Conservation (phyloP, 2,888 invertebrate genomes). For the Thera britannica region DNA sequence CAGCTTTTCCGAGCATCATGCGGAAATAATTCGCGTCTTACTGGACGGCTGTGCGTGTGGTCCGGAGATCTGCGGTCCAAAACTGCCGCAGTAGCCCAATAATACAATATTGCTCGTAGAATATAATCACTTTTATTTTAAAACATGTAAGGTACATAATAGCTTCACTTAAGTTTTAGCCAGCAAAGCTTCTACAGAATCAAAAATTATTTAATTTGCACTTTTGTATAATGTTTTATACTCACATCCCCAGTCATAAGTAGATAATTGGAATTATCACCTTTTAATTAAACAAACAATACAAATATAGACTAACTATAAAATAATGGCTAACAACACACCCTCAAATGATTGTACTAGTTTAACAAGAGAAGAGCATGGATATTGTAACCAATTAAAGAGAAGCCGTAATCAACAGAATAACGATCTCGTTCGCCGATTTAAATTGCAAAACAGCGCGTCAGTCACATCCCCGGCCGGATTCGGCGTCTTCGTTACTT, state of each 20-base stretch:
- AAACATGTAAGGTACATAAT: too few species aligned
- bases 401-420: constrained; percentile 57
- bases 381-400: constrained; percentile 58
- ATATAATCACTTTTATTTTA: too few species aligned
- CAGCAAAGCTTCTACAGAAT: too few species aligned
- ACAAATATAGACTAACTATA: too few species aligned
- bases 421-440: constrained; percentile 65
- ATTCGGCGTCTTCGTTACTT: constrained; percentile 51
- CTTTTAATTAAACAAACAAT: too few species aligned
- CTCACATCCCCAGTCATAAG: background rate
- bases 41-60: constrained; percentile 13
- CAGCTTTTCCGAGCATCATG: constrained; percentile 28
- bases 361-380: background rate
- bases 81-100: background rate
- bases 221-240: too few species aligned
- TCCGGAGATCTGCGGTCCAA: background rate
- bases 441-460: constrained; percentile 69
- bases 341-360: background rate
- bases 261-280: too few species aligned
- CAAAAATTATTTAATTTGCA: too few species aligned
- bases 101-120: background rate
- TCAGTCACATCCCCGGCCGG: constrained; percentile 57
- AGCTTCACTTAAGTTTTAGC: too few species aligned
- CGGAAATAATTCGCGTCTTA: constrained; percentile 24
- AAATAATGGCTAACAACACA: background rate